Conservation (phyloP, 2,113 vertebrate species). For the Sisor rabdophorus region DNA sequence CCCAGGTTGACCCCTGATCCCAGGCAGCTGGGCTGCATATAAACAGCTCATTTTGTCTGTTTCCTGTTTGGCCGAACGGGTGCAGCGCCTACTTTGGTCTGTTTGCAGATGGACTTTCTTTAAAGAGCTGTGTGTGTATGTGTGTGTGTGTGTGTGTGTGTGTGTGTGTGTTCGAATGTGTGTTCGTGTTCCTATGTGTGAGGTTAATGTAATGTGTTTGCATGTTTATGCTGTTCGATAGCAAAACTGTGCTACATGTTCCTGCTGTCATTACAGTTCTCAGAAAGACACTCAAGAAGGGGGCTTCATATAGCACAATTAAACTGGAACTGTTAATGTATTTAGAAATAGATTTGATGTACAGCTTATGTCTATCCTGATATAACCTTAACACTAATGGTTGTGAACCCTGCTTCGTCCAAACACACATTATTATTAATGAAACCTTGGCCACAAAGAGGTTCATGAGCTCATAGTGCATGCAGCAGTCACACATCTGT, state of each 20-base stretch:
- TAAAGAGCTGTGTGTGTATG: constrained; percentile 29
- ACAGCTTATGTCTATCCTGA: neutral
- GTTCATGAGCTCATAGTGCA: constrained; percentile 1
- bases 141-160: constrained; percentile 11
- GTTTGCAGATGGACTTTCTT: constrained; percentile 63
- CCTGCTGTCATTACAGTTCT: neutral
- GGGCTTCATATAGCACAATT: neutral
- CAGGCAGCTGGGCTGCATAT: constrained; percentile 64
- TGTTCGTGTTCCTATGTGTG: neutral
- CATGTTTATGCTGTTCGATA: neutral
- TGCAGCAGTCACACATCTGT: constrained; percentile 12
- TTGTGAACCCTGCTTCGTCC: neutral
- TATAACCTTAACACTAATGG: neutral
- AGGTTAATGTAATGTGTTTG: neutral
- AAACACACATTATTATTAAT: neutral
- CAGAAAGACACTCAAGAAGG: neutral
- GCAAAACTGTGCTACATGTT: neutral
- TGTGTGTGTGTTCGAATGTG: constrained; percentile 10
- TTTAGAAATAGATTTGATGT: neutral
- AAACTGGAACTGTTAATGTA: neutral
- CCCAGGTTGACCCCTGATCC: constrained; percentile 67
- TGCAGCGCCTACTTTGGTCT: constrained; percentile 71
- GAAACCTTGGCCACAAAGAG: neutral
- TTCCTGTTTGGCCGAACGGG: constrained; percentile 78
- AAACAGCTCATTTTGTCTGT: constrained; percentile 76